Evolutionary conservation across 2,797 vertebrate species (phyloP).

Genomic region (Mormyrops boulengeri): DNA sequence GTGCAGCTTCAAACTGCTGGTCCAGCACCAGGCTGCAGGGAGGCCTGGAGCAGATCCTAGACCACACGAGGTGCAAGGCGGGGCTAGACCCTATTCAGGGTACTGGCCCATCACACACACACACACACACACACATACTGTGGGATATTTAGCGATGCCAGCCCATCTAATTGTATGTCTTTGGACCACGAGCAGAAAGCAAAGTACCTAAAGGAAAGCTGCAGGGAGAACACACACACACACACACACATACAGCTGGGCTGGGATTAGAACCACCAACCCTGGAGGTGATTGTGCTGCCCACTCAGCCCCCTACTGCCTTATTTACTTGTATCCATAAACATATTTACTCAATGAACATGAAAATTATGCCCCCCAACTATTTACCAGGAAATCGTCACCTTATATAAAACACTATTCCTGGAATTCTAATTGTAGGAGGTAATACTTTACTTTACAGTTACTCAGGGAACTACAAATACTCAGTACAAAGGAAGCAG

Average conservation of each 20-base stretch:
- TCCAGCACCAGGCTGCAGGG: background rate
- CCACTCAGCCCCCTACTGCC: background rate
- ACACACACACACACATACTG: background rate
- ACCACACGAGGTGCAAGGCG: background rate
- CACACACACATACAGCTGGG: background rate
- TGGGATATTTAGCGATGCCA: too few relatives aligned
- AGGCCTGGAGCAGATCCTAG: background rate
- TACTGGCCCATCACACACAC: too few relatives aligned
- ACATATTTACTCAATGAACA: background rate
- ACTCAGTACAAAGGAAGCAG: background rate
- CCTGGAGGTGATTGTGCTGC: background rate
- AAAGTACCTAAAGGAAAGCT: background rate
- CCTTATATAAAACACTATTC: background rate
- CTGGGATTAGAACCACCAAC: background rate
- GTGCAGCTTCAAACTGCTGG: background rate
- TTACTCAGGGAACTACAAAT: background rate
- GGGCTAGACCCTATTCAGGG: background rate
- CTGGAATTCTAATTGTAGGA: background rate
- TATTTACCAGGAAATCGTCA: background rate
- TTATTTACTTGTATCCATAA: background rate
- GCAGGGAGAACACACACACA: too few relatives aligned
- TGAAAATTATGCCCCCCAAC: background rate
- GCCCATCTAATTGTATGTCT: background rate
- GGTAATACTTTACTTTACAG: background rate
- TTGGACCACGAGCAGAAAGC: background rate